phyloP scores from a whole-genome alignment of 2,888 invertebrate species.

The Teleiodes luculella region DNA sequence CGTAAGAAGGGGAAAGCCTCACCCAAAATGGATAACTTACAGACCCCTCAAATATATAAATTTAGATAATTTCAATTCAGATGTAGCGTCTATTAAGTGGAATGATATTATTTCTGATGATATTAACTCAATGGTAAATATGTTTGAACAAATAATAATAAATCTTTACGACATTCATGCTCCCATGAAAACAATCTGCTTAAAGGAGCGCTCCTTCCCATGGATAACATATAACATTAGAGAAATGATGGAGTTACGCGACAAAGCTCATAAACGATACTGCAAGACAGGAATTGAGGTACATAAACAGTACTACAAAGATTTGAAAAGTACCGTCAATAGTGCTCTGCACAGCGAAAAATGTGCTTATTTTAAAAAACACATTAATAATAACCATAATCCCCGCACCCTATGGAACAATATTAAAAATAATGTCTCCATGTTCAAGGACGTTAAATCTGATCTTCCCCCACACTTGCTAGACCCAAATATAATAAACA shows the following conservation, averaged over 20 bases:
- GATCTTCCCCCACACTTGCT: not conserved
- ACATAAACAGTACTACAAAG: too few species aligned
- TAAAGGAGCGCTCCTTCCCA: constrained; percentile 2
- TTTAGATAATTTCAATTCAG: not conserved
- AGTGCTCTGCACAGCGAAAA: too few species aligned
- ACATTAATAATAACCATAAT: too few species aligned
- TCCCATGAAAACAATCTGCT: not conserved
- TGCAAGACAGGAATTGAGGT: too few species aligned
- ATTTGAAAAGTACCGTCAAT: too few species aligned
- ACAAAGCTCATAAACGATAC: too few species aligned
- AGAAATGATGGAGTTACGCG: constrained; percentile 19
- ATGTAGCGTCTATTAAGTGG: not conserved
- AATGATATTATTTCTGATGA: not conserved
- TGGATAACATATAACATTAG: constrained; percentile 19
- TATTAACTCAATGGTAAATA: not conserved
- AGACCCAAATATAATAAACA: not conserved
- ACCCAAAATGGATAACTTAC: not conserved
- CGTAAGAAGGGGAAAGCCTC: not conserved
- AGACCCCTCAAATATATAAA: not conserved
- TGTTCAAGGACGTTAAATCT: not conserved
- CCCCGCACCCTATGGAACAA: too few species aligned
- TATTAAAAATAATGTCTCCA: too few species aligned
- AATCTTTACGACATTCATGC: constrained; percentile 9
- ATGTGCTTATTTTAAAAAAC: too few species aligned
- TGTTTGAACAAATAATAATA: not conserved